Base-by-base conservation (phyloP, 2,888 invertebrate genomes). In the Habroteleia sp. region DNA sequence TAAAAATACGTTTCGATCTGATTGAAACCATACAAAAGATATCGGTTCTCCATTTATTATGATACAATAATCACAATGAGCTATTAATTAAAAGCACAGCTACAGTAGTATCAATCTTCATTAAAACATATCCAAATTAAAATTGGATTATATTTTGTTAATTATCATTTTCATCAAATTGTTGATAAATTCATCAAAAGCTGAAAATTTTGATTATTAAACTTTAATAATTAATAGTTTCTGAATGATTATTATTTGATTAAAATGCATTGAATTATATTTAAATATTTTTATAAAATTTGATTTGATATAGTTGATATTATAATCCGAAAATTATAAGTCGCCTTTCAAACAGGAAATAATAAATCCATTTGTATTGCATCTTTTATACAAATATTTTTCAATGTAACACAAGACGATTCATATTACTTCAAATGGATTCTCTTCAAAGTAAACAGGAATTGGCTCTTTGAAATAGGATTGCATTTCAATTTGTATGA, bases 11-110 rank as follows among this genome's bases (percentile, higher is more conserved):
- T 41, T 31, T 35, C 48, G 50, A 41, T 41, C 62, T 60, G 62
- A 71, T 71, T 58, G 62, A 60, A 41, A 52, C 29, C 10, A 58
- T 29, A 35, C 35, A 42, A 35, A 48, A 33, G 29, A 42, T 52
- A 52, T 65, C 29, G 65, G 42, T 56, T 39, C 44, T 29, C 27
- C 48, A 29, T 62, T 48, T 62, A 48, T 50, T 48, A 20, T 46
- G 27, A 29, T 33, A 35, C 27, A 39, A 48, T 48, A 39, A 62
- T 37, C 23, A 39, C 37, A 8, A 3, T 7, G 14, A 52, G 39
- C 11, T 52, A 41, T 54, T 41, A 54, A 54, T 54, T 41, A 41
- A 29, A 29, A 41, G 46, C 29, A 16, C 10, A 8, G 31, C 23
- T 20, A 17, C 3, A 4, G 20, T 1, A 2, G n/a, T 42, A 25